Conservation (phyloP, 2,888 invertebrate species). For the Tenodera sinensis region DNA sequence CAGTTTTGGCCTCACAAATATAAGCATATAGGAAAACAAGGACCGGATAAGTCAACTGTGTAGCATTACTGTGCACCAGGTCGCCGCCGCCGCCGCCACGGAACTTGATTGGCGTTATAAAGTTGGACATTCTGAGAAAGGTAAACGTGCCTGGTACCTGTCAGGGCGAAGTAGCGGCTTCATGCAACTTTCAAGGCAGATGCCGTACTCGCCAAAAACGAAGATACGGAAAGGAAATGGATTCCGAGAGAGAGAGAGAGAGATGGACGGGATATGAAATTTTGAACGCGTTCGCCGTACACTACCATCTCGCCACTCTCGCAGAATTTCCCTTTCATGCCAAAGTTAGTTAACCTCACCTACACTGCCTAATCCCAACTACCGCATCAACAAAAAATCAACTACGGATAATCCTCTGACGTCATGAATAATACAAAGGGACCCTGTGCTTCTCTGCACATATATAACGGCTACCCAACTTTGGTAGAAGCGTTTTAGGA, state of each 20-base stretch:
- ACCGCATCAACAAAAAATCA: background rate
- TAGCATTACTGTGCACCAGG: no score
- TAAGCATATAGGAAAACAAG: no score
- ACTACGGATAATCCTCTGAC: no score
- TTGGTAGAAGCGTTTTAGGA: no score
- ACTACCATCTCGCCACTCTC: background rate
- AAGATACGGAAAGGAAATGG: conserved; percentile 7
- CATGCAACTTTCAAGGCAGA: background rate
- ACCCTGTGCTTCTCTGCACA: no score
- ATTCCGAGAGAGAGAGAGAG: background rate
- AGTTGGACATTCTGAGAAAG: background rate
- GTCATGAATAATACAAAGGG: background rate
- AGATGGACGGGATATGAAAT: conserved; percentile 26
- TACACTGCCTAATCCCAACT: background rate
- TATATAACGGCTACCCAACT: no score
- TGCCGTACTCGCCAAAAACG: background rate
- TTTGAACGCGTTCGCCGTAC: conserved; percentile 13
- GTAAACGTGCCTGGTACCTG: background rate
- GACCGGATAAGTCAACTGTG: no score
- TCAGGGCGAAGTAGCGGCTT: background rate
- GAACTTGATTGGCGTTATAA: background rate
- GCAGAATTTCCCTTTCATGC: background rate
- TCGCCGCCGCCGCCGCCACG: background rate
- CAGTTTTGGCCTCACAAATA: no score
- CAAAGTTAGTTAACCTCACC: background rate